Percentiles rank a stretch among this genome's conserved stretches.
These are phyloP conservation scores for Ophiodon elongatus DNA, from an alignment of 2,113 vertebrate genomes.

Conservation along the genomic window DNA sequence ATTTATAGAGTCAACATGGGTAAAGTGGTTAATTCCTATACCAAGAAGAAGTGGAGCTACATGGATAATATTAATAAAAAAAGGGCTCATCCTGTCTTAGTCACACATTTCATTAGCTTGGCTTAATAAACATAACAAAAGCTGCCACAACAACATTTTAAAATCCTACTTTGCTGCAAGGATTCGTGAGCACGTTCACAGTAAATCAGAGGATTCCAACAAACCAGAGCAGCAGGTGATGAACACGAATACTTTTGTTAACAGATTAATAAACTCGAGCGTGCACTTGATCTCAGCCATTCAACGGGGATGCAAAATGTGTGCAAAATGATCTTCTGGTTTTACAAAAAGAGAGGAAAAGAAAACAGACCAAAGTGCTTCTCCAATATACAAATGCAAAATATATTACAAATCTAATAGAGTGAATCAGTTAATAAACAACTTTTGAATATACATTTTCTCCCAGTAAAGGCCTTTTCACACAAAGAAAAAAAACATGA, in stretches of 20 bases:
- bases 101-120: background rate
- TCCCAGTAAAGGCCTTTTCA: conserved; percentile 45
- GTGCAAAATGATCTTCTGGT: conserved; percentile 5
- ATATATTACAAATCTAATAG: conserved; percentile 52
- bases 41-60: background rate
- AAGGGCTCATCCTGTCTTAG: background rate
- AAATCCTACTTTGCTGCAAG: conserved; percentile 1
- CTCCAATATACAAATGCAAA: conserved; percentile 18
- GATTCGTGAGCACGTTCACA: background rate
- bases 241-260: conserved; percentile 12
- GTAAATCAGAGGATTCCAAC: background rate
- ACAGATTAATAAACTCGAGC: background rate
- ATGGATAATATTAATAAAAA: background rate
- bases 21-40: background rate
- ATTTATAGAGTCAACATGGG: background rate
- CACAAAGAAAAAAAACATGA: conserved; percentile 20
- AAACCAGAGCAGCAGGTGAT: background rate
- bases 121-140: background rate
- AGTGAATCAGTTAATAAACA: conserved; percentile 52
- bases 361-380: conserved; percentile 43
- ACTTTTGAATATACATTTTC: conserved; percentile 34
- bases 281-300: background rate
- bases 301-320: background rate
- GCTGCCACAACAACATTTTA: conserved; percentile 5
- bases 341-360: background rate